Evolutionary conservation across 2,113 vertebrate genomes (phyloP), one percentile per base, ranked within the genome.

Genomic region (Nesogale talazaci): DNA sequence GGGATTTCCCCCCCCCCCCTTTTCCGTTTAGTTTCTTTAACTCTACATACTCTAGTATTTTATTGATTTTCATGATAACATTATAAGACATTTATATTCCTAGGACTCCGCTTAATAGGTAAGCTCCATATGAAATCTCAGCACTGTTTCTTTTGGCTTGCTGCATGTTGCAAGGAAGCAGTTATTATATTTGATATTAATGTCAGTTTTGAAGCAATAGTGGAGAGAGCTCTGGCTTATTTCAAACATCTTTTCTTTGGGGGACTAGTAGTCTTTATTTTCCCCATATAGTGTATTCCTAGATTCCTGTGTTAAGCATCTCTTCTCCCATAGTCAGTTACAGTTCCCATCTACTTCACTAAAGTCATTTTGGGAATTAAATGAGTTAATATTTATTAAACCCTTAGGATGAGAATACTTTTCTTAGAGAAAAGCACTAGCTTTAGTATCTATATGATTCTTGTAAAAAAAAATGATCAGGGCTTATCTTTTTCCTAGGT

Each of bases 131-230:
- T 82, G 88, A 67, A 90, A 84, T 86, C 78, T 83, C 31, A 36
- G n/a, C 42, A 76, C 86, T 93, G 92, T 96, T 96, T 94, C 84
- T 93, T 84, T 95, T 96, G 95, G 93, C 93, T 91, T 38, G 0
- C 9, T 15, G 59, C 74, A 61, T 65, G 78, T 87, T 95, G 83
- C 82, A 85, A 95, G 94, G 84, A 29, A 93, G 85, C 74, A 4
- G 16, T n/a, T 38, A 36, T 92, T 91, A 78, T 84, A 92, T 96
- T 93, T 82, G 83, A 84, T 84, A 74, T 72, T 93, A 86, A 1
- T 83, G 57, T 79, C 38, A 83, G 20, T 88, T 93, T 91, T 59
- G 86, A 95, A 92, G 70, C 76, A 72, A 31, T 25, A 22, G 46
- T 78, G 61, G 72, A 77, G 65, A 88, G 70, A 31, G 46, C 29